phyloP scores from a whole-genome alignment of 2,888 invertebrate species.

The Melanargia galathea region DNA sequence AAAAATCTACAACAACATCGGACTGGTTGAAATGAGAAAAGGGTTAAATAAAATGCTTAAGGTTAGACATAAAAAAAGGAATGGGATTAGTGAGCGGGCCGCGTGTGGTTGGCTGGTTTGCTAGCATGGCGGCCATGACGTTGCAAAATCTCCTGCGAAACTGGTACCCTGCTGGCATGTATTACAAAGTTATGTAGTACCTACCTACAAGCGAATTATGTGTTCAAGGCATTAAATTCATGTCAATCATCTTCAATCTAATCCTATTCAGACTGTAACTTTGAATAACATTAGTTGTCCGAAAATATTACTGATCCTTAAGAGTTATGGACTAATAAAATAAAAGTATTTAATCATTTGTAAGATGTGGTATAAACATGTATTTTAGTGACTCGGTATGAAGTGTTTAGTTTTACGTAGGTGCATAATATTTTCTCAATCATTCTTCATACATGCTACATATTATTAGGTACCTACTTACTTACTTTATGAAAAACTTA shows the following conservation, averaged over 20 bases:
- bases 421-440: too few species aligned
- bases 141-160: constrained; percentile 46
- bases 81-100: constrained; percentile 61
- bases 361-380: too few species aligned
- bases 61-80: constrained; percentile 61
- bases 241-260: not conserved
- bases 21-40: constrained; percentile 46
- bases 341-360: too few species aligned
- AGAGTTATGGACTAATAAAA: too few species aligned
- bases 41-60: constrained; percentile 63
- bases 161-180: constrained; percentile 27
- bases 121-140: constrained; percentile 65
- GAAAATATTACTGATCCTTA: too few species aligned
- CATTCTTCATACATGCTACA: too few species aligned
- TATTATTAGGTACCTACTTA: too few species aligned
- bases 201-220: not conserved
- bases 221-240: not conserved
- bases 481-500: too few species aligned
- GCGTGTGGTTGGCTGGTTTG: constrained; percentile 60
- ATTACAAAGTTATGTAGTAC: constrained; percentile 16
- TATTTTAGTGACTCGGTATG: too few species aligned
- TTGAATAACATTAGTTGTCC: too few species aligned
- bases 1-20: constrained; percentile 23
- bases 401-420: too few species aligned
- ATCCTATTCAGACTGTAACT: not conserved